Evolutionary conservation across 2,888 invertebrate genomes (phyloP).

Genomic region (Scrobipalpa atriplicella): DNA sequence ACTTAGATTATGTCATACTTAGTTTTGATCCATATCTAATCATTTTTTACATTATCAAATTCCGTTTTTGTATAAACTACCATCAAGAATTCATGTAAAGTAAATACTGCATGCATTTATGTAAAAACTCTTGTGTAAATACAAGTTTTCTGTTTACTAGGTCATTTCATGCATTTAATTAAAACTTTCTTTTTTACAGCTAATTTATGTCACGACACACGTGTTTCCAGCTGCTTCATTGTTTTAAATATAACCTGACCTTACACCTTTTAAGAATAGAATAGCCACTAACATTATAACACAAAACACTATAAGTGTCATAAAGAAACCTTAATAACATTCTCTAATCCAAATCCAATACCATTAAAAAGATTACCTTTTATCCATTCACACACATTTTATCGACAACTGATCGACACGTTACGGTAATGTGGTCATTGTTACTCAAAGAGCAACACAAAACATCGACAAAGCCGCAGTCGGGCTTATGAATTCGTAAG

Average conservation of each 20-base stretch:
- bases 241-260: not conserved
- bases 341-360: not conserved
- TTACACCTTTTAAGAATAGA: no score
- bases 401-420: constrained; percentile 5
- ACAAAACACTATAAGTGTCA: not conserved
- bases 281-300: no score
- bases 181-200: not conserved
- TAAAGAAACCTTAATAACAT: not conserved
- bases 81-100: no score
- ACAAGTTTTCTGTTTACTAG: not conserved
- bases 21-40: no score
- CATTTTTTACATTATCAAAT: no score
- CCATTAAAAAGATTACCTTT: not conserved
- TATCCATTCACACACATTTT: not conserved
- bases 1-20: no score
- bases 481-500: not conserved
- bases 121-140: not conserved
- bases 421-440: constrained; percentile 11
- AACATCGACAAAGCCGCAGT: constrained; percentile 46
- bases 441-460: constrained; percentile 33
- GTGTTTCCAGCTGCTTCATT: not conserved
- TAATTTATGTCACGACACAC: constrained; percentile 1
- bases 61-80: no score
- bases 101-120: no score
- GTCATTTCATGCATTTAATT: constrained; percentile 1